These are phyloP conservation scores for Blastobasis adustella DNA, from an alignment of 2,888 invertebrate species.

Conservation along the genomic window DNA sequence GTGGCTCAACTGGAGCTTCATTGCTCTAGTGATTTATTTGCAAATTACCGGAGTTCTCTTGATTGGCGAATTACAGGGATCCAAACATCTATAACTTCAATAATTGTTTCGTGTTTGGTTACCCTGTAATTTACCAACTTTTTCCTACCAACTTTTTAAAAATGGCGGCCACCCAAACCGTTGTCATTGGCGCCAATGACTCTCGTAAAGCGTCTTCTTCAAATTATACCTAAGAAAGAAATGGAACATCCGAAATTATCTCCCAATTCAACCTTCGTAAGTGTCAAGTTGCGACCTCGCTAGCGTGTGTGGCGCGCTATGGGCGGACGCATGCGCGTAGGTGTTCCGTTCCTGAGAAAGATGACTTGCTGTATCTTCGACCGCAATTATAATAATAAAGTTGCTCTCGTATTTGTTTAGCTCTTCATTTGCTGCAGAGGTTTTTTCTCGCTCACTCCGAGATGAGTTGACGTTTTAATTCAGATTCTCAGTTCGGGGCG, in stretches of 20 bases:
- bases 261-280: slow-evolving; percentile 9
- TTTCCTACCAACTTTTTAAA: too few species aligned
- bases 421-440: slow-evolving; percentile 65
- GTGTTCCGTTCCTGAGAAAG: slow-evolving; percentile 65
- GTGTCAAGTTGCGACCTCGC: slow-evolving; percentile 20
- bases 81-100: too few species aligned
- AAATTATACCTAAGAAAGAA: not conserved
- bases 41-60: too few species aligned
- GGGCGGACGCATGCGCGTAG: slow-evolving; percentile 41
- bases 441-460: slow-evolving; percentile 25
- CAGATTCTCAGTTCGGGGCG: slow-evolving; percentile 16
- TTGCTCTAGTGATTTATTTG: too few species aligned
- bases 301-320: slow-evolving; percentile 11
- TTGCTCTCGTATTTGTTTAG: slow-evolving; percentile 62
- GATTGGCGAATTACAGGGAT: too few species aligned
- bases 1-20: too few species aligned
- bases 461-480: slow-evolving; percentile 5
- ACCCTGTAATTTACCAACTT: too few species aligned
- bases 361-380: slow-evolving; percentile 52
- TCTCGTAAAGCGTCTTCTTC: too few species aligned
- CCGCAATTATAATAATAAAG: slow-evolving; percentile 68
- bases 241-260: not conserved
- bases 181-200: slow-evolving; percentile 61
- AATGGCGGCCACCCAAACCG: slow-evolving; percentile 56
- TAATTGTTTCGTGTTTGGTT: too few species aligned